These are phyloP conservation scores for Coracias cyanogaster DNA, from an alignment of 2,797 vertebrate species.

Conservation along the genomic window DNA sequence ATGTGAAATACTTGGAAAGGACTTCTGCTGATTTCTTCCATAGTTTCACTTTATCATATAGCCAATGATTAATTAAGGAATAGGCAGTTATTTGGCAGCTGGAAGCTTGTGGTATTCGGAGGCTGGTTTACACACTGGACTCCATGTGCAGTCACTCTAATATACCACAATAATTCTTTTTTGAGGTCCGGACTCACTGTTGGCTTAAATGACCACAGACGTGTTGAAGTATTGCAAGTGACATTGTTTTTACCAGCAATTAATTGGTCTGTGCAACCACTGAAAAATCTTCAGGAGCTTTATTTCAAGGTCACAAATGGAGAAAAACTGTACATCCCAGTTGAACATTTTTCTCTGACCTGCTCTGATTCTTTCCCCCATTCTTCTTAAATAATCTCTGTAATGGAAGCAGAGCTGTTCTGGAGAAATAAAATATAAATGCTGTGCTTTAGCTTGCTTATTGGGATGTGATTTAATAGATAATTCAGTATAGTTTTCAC, in stretches of 20 bases:
- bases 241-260: not conserved
- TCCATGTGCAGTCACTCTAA: not conserved
- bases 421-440: slow-evolving; percentile 14
- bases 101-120: not conserved
- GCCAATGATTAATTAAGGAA: not conserved
- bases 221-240: not conserved
- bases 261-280: not conserved
- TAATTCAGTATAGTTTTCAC: not conserved
- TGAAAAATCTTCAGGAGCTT: not conserved
- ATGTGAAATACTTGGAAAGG: not conserved
- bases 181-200: not conserved
- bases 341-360: not conserved
- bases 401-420: not conserved
- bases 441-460: not conserved
- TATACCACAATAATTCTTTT: not conserved
- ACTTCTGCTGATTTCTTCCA: not conserved
- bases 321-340: not conserved
- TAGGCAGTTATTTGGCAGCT: not conserved
- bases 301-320: not conserved
- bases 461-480: not conserved
- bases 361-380: not conserved
- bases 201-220: not conserved
- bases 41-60: not conserved
- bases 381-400: not conserved
- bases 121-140: not conserved